These are phyloP conservation scores for Ceuthmochares aereus DNA, from an alignment of 2,113 vertebrate genomes.

Conservation along the genomic window DNA sequence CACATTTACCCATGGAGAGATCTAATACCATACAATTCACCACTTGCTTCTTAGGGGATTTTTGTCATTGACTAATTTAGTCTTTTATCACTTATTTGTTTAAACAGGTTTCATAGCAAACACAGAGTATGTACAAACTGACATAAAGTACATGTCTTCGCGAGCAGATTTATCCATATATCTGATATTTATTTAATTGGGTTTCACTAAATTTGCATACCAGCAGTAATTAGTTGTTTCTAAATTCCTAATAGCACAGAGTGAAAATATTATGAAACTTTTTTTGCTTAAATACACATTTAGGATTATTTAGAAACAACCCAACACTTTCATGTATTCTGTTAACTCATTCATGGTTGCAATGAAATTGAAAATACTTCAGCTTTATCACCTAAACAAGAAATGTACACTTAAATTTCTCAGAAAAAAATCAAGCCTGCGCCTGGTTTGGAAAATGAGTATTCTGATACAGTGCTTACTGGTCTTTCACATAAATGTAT, in stretches of 20 bases:
- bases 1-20: constrained; percentile 17
- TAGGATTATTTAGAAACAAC: constrained; percentile 33
- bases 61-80: constrained; percentile 39
- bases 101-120: constrained; percentile 62
- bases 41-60: constrained; percentile 18
- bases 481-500: neutral
- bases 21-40: constrained; percentile 13
- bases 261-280: constrained; percentile 32
- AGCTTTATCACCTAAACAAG: neutral
- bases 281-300: constrained; percentile 23
- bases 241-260: constrained; percentile 46
- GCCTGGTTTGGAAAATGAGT: constrained; percentile 39
- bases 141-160: constrained; percentile 13
- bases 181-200: constrained; percentile 61
- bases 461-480: neutral
- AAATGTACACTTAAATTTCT: constrained; percentile 24
- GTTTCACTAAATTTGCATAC: constrained; percentile 57
- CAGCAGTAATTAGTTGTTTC: constrained; percentile 62
- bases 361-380: neutral
- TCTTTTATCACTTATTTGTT: constrained; percentile 69
- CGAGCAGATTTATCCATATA: constrained; percentile 25
- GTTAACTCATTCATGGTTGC: neutral
- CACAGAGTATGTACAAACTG: constrained; percentile 19
- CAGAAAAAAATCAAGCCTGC: constrained; percentile 22
- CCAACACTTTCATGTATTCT: neutral